Percentiles rank a stretch among this genome's conserved stretches.
Conservation (phyloP, 2,113 vertebrate genomes). For the Chrysemys picta region DNA sequence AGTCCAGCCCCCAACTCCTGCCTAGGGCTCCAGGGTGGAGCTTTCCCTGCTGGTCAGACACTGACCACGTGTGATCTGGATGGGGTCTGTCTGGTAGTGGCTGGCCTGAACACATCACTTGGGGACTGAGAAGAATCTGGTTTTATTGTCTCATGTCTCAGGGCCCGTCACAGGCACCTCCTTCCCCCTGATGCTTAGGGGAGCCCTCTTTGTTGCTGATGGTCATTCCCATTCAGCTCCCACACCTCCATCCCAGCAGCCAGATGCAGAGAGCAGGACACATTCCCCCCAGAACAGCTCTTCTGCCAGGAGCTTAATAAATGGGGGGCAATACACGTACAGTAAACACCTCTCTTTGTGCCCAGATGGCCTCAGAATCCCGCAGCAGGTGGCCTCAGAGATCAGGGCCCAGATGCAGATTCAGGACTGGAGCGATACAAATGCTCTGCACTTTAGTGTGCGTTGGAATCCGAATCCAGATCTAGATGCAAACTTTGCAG, state of each 20-base stretch:
- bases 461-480: neutral
- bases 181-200: no score
- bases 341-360: no score
- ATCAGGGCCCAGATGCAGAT: neutral
- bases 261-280: neutral
- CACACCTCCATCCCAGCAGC: neutral
- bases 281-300: neutral
- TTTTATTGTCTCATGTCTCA: no score
- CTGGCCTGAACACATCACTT: no score
- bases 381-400: neutral
- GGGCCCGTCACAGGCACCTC: no score
- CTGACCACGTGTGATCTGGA: no score
- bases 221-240: neutral
- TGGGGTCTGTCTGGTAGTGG: no score
- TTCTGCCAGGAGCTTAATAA: neutral
- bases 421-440: neutral
- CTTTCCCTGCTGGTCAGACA: no score
- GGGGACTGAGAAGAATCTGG: no score
- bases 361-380: no score
- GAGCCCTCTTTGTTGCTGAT: neutral
- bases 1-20: no score
- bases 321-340: neutral
- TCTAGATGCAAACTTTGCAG: neutral
- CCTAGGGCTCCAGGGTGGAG: no score
- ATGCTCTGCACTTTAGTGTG: neutral